Conservation (phyloP, 2,113 vertebrate species). For the Laterallus jamaicensis region DNA sequence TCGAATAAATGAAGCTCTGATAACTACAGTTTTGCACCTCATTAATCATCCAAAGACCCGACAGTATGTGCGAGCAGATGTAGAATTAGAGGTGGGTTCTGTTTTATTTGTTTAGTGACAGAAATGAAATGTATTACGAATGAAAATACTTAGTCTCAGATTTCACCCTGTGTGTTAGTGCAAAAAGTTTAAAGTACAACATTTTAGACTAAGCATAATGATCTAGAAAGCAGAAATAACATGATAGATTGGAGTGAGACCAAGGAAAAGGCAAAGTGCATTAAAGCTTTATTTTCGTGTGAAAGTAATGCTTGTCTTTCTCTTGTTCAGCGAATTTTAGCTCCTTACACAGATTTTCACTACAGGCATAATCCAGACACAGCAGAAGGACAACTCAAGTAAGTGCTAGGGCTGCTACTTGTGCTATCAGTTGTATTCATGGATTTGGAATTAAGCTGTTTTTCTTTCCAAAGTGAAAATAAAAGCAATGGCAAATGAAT, state of each 20-base stretch:
- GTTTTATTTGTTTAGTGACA: neutral
- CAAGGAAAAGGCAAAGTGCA: neutral
- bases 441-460: neutral
- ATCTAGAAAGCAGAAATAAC: neutral
- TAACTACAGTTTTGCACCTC: slow-evolving; percentile 96
- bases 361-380: slow-evolving; percentile 98
- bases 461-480: neutral
- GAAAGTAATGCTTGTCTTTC: slow-evolving; percentile 40
- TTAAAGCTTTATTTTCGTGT: neutral
- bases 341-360: slow-evolving; percentile 99
- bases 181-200: neutral
- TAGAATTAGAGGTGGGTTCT: slow-evolving; percentile 91
- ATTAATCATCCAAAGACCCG: slow-evolving; percentile 98
- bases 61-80: slow-evolving; percentile 92
- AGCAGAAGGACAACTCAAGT: slow-evolving; percentile 96
- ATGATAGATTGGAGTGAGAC: neutral
- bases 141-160: neutral
- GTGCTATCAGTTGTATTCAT: neutral
- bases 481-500: neutral
- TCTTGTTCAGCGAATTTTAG: slow-evolving; percentile 90
- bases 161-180: neutral
- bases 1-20: slow-evolving; percentile 97
- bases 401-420: slow-evolving; percentile 73
- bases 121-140: neutral
- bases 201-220: neutral